Evolutionary conservation across 2,113 vertebrate species (phyloP).

Genomic region (Silurus meridionalis): DNA sequence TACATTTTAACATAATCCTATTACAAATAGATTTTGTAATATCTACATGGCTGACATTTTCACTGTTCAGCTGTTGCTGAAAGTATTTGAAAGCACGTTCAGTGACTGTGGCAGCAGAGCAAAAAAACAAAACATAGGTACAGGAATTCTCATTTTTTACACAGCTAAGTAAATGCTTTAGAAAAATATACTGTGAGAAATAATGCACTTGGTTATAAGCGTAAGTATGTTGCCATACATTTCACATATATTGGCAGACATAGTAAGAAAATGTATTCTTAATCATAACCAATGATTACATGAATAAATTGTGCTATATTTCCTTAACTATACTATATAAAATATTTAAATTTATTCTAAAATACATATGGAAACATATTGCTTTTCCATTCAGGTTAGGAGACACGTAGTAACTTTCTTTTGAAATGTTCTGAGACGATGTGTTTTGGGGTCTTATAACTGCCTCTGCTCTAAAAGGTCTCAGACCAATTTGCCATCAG

Average conservation of each 20-base stretch:
- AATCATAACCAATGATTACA: neutral
- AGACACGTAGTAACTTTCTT: neutral
- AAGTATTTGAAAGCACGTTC: neutral
- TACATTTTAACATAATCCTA: neutral
- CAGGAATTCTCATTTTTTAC: neutral
- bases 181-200: neutral
- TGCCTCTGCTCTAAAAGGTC: slow-evolving; percentile 11
- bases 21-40: neutral
- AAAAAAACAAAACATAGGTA: neutral
- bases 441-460: slow-evolving; percentile 11
- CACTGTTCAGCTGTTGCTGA: neutral
- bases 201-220: neutral
- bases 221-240: neutral
- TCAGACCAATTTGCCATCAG: slow-evolving; percentile 24
- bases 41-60: neutral
- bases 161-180: neutral
- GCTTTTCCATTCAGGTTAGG: neutral
- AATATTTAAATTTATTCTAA: neutral
- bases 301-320: neutral
- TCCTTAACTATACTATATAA: neutral
- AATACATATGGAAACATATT: neutral
- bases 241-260: neutral
- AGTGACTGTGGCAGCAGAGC: neutral
- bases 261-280: neutral
- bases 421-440: neutral